Base-by-base conservation (phyloP, 2,888 invertebrate genomes). In the Prosapia bicincta region DNA sequence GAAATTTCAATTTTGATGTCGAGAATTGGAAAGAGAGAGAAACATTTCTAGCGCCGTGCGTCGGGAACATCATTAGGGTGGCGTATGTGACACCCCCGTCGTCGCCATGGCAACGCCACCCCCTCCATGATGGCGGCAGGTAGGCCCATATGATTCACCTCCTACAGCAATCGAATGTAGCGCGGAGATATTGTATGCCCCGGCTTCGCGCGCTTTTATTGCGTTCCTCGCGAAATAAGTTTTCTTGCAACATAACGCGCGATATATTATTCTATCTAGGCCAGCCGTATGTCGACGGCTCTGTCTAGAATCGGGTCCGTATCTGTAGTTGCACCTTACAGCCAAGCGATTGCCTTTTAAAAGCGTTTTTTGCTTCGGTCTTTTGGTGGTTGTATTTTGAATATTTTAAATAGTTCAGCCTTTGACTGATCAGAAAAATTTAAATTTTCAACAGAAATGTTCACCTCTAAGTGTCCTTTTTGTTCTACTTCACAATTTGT, bases 1-100 rank as follows among this genome's bases (percentile, higher is more conserved):
- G 54, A 54, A 54, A 54, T 54, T 54, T 54, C 54, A 54, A 54
- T 54, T 54, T 54, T 54, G 54, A 54, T 54, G 54, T 54, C 54
- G 54, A 54, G 54, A 54, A 20, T 54, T 54, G 54, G 20, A 54
- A 54, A 54, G 54, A 54, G 54, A 54, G 54, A 54, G 54, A 54
- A 54, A 54, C 54, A 54, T 54, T 54, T 54, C 54, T 54, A 20
- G 54, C 54, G 54, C 20, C 54, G 54, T 54, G 54, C 54, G 54
- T 54, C 20, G 54, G 54, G 54, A 54, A 54, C 54, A 54, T 54
- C 54, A 54, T 54, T 54, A 54, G 54, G 54, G 54, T 54, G 54
- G 54, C 54, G 54, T 54, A 54, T 54, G 54, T 54, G 54, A 54
- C 54, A 54, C 54, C 54, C 54, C 54, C 38, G 20, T 54, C 20